These are phyloP conservation scores for Matsumurasca onukii DNA, from an alignment of 1,140 invertebrate species.

Conservation along the genomic window DNA sequence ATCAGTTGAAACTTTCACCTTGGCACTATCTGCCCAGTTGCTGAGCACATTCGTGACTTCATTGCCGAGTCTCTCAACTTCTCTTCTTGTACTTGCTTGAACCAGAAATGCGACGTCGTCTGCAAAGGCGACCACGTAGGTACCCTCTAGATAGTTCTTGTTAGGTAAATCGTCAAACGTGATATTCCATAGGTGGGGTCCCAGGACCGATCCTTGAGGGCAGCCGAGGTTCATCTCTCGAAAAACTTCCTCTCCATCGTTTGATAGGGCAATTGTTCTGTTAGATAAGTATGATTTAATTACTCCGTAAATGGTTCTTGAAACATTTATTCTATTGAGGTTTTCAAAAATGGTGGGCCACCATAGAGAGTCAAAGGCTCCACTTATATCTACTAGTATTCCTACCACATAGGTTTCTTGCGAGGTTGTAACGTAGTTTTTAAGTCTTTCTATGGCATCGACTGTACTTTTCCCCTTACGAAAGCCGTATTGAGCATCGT, in stretches of 20 bases:
- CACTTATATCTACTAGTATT: too few relatives aligned
- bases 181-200: neutral
- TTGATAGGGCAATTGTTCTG: neutral
- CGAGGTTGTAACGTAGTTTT: neutral
- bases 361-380: too few relatives aligned
- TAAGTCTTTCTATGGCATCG: neutral
- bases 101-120: too few relatives aligned
- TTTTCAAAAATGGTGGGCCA: neutral
- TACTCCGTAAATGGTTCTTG: neutral
- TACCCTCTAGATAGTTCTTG: neutral
- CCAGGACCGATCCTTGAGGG: too few relatives aligned
- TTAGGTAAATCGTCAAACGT: neutral
- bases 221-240: neutral
- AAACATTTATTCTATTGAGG: neutral
- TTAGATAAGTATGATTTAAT: neutral
- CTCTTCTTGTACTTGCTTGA: neutral
- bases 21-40: neutral
- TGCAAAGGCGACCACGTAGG: neutral
- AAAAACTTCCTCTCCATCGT: neutral
- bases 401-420: neutral
- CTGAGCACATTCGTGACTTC: neutral
- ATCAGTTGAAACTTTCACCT: neutral
- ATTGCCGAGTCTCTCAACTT: neutral
- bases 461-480: neutral
- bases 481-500: neutral